Percentiles rank a stretch among this genome's conserved stretches.
phyloP scores from a whole-genome alignment of 1,140 invertebrate genomes.

The Cotesia chilonis region DNA sequence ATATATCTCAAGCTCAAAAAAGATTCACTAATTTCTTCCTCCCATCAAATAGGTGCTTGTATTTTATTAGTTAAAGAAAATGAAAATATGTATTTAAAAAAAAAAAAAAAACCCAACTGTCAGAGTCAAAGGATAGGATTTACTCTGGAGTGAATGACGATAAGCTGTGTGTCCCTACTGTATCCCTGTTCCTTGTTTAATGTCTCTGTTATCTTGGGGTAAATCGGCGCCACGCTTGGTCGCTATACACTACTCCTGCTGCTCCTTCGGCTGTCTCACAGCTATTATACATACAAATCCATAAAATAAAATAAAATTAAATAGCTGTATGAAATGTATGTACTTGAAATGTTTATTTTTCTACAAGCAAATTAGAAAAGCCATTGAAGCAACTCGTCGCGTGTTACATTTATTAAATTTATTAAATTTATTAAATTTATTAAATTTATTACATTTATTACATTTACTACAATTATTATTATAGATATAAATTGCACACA shows the following conservation, averaged over 20 bases:
- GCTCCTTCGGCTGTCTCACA: slow-evolving; percentile 16
- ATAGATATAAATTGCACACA: too few relatives aligned
- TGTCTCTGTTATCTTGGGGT: slow-evolving; percentile 32
- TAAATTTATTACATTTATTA: too few relatives aligned
- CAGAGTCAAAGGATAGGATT: not conserved
- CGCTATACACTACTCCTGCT: slow-evolving; percentile 12
- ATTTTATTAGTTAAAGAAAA: too few relatives aligned
- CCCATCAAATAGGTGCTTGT: too few relatives aligned
- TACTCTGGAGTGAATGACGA: slow-evolving; percentile 17
- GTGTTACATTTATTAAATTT: not conserved
- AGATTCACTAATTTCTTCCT: too few relatives aligned
- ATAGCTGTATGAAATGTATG: too few relatives aligned
- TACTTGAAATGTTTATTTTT: not conserved
- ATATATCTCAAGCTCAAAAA: too few relatives aligned
- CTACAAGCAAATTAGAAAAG: slow-evolving; percentile 41
- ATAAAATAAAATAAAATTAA: too few relatives aligned
- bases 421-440: too few relatives aligned
- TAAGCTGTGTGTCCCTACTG: slow-evolving; percentile 19
- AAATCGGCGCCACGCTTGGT: slow-evolving; percentile 38
- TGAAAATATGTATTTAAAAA: too few relatives aligned
- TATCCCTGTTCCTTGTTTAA: slow-evolving; percentile 10
- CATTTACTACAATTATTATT: too few relatives aligned
- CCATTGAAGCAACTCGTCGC: slow-evolving; percentile 38
- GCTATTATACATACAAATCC: not conserved
- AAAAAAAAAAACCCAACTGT: too few relatives aligned